Base-by-base conservation (phyloP, 2,888 invertebrate species). In the Pteria penguin region DNA sequence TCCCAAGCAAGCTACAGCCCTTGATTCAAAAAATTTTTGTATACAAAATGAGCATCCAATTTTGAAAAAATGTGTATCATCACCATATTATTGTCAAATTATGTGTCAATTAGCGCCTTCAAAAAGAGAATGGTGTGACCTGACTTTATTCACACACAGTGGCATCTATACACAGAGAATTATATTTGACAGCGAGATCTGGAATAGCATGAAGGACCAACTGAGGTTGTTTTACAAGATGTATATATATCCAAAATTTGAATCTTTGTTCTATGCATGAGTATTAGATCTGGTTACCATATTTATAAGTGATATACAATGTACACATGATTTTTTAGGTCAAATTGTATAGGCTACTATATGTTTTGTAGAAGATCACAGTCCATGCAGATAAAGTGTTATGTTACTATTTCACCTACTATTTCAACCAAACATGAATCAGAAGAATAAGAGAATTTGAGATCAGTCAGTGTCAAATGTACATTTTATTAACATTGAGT, bases 61-160 rank as follows among this genome's bases (percentile, higher is more conserved):
- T 11, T 58, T 58, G 24, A 26, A 24, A n/a, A 58, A 58, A 58
- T 24, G 0, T 2, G 58, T 22, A 0, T 22, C 18, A 24, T 58
- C 58, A 24, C 58, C 58, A 18, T 58, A 58, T 58, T 58, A 22
- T 58, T 58, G 58, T 26, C 0, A 58, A 58, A 58, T 0, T 58
- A 18, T 22, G 58, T 58, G 58, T 58, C 58, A 58, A 58, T 3
- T 58, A 22, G 58, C 58, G 18, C n/a, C 24, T 2, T 2, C 58
- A 58, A 58, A 58, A 26, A 58, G 58, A 26, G n/a, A 58, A 58
- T 58, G 18, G 18, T 58, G 58, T 58, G 58, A 58, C 24, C 24
- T 58, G 58, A 18, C 24, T 14, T 11, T 58, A 22, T 58, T 24
- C 24, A 58, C 58, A 58, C 58, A 58, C 11, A 22, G n/a, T 22